phyloP scores from a whole-genome alignment of 2,113 vertebrate species.

The Tyto alba region DNA sequence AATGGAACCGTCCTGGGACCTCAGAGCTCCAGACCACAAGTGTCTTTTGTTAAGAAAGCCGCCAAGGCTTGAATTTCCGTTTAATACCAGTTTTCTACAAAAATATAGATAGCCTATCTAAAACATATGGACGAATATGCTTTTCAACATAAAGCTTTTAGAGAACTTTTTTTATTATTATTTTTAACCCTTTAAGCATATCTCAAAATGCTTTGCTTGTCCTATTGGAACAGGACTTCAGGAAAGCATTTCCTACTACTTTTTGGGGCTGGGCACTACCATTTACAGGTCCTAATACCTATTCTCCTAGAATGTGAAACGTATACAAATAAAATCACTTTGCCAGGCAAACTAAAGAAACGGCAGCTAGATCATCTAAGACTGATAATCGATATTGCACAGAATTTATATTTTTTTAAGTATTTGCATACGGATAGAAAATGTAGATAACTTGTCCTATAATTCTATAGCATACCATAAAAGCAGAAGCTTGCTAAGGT shows the following conservation, averaged over 20 bases:
- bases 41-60: slow-evolving; percentile 36
- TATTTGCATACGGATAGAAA: not conserved
- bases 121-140: slow-evolving; percentile 35
- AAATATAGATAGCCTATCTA: slow-evolving; percentile 25
- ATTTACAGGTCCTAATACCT: not conserved
- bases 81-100: slow-evolving; percentile 9
- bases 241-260: not conserved
- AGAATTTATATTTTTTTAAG: not conserved
- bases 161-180: not conserved
- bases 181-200: not conserved
- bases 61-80: slow-evolving; percentile 24
- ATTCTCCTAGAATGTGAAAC: not conserved
- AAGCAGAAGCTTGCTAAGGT: not conserved
- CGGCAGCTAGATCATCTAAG: not conserved
- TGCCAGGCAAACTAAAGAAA: not conserved
- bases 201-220: not conserved
- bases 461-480: not conserved
- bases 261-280: not conserved
- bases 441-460: not conserved
- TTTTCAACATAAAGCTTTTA: not conserved
- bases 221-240: not conserved
- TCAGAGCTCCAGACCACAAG: not conserved
- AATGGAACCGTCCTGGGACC: slow-evolving; percentile 22
- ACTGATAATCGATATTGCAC: not conserved
- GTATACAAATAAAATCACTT: not conserved